Conservation (phyloP, 2,888 invertebrate species). For the Lissocephala sabroskyi region DNA sequence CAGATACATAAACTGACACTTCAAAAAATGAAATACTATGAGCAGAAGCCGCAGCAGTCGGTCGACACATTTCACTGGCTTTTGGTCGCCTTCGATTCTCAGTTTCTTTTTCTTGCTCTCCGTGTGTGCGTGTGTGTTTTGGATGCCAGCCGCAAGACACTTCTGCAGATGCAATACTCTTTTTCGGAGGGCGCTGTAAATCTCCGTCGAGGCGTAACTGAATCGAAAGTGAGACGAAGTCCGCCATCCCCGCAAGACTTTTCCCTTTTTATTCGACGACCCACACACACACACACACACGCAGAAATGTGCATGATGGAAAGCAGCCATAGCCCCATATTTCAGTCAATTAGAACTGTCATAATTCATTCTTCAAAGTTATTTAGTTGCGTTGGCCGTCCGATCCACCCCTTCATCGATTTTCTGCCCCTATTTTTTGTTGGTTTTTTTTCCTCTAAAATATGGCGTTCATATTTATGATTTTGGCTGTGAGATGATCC, state of each 20-base stretch:
- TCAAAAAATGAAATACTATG: slow-evolving; percentile 53
- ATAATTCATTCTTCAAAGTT: slow-evolving; percentile 70
- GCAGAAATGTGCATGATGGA: slow-evolving; percentile 47
- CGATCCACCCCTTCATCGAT: slow-evolving; percentile 4
- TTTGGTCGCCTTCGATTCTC: slow-evolving; percentile 36
- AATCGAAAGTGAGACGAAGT: slow-evolving; percentile 58
- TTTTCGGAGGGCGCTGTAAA: slow-evolving; percentile 2
- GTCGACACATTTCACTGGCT: slow-evolving; percentile 47
- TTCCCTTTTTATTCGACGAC: slow-evolving; percentile 25
- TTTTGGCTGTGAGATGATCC: slow-evolving; percentile 69
- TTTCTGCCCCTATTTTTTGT: slow-evolving; percentile 4
- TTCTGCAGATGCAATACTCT: background rate
- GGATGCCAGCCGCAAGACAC: slow-evolving; percentile 2
- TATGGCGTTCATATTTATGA: slow-evolving; percentile 57
- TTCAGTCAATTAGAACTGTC: slow-evolving; percentile 72
- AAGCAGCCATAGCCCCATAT: slow-evolving; percentile 68
- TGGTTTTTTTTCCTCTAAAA: slow-evolving; percentile 12
- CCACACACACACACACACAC: background rate
- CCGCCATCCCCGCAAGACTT: slow-evolving; percentile 53
- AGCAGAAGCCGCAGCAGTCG: slow-evolving; percentile 28
- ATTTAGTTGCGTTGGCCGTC: slow-evolving; percentile 48
- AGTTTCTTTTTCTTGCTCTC: too few species aligned
- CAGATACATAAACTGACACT: slow-evolving; percentile 65
- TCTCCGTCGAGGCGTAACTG: slow-evolving; percentile 32
- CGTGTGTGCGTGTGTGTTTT: slow-evolving; percentile 32